A percentile compares a stretch with the other conserved stretches of the same genome.
Conservation (phyloP, 2,113 vertebrate genomes). For the Rhineura floridana region DNA sequence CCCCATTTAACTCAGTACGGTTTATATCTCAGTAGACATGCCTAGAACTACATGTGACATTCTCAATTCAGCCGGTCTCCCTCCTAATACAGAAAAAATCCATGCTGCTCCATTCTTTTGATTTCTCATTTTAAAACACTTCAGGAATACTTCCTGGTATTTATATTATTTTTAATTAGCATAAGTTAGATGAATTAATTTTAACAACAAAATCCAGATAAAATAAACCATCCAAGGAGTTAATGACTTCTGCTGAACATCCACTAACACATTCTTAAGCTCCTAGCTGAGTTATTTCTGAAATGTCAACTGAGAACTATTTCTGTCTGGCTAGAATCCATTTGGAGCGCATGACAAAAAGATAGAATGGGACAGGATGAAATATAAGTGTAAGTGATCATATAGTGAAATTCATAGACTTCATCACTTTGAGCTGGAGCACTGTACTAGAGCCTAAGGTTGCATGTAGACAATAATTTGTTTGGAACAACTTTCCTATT, state of each 20-base stretch:
- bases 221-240: constrained; percentile 19
- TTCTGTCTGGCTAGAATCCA: constrained; percentile 47
- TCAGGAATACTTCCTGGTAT: neutral
- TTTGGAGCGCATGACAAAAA: constrained; percentile 17
- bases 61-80: too few relatives aligned
- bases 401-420: neutral
- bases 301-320: constrained; percentile 57
- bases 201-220: neutral
- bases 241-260: constrained; percentile 44
- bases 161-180: too few relatives aligned
- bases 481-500: neutral
- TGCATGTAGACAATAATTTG: neutral
- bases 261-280: constrained; percentile 44
- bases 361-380: constrained; percentile 12
- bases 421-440: neutral
- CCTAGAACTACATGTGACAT: neutral
- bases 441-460: neutral
- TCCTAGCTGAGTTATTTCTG: constrained; percentile 45
- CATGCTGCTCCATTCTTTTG: neutral
- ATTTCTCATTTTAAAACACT: constrained; percentile 15
- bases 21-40: neutral
- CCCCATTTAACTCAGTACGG: too few relatives aligned
- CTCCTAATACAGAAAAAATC: neutral
- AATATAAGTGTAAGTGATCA: neutral
- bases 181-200: too few relatives aligned